Conservation (phyloP, 35 echinoderm and acorn worm genomes). For the Heliocidaris erythrogramma region DNA sequence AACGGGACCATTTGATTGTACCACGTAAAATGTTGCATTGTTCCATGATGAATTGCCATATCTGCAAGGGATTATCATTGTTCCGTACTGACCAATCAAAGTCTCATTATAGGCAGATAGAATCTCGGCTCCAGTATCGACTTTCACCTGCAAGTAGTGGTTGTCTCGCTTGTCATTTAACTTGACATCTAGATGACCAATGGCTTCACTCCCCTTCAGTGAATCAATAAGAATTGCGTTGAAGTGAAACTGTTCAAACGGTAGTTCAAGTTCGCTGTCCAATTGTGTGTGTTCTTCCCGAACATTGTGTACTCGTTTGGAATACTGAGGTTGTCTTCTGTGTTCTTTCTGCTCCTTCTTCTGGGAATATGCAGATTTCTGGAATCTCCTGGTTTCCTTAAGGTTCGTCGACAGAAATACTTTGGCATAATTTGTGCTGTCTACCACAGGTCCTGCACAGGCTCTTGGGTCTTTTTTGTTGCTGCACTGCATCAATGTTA, state of each 20-base stretch:
- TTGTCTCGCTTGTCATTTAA: neutral
- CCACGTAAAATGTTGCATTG: too few species aligned
- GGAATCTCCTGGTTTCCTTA: neutral
- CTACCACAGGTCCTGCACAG: conserved; percentile 48
- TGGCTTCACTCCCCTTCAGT: neutral
- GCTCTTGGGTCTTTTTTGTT: neutral
- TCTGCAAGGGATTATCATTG: too few species aligned
- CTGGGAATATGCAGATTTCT: neutral
- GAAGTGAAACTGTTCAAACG: neutral
- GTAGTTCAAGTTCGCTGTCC: neutral
- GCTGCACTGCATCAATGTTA: neutral
- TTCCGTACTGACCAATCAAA: too few species aligned
- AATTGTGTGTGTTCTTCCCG: neutral
- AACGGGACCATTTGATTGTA: neutral
- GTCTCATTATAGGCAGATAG: too few species aligned
- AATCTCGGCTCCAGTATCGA: neutral
- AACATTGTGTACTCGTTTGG: neutral
- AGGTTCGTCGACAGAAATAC: conserved; percentile 35
- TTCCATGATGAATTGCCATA: too few species aligned
- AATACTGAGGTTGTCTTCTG: neutral
- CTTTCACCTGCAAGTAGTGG: neutral
- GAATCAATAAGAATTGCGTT: neutral
- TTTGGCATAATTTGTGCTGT: conserved; percentile 36
- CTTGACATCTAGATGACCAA: neutral
- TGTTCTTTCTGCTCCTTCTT: neutral